Conservation (phyloP, 2,113 vertebrate species). For the Microcebus tavaratra region DNA sequence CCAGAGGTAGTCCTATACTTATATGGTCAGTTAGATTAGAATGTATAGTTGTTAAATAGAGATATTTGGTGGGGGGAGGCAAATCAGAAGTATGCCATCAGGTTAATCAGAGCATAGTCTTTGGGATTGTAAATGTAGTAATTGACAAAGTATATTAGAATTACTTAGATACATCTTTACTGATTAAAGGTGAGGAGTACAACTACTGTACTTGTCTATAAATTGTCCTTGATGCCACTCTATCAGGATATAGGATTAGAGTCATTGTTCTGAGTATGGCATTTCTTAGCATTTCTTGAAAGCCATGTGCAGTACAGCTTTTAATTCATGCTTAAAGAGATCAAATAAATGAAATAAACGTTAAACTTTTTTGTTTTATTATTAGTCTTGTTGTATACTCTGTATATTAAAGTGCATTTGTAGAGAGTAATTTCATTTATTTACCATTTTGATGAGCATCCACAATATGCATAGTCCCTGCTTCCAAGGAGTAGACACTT, state of each 20-base stretch:
- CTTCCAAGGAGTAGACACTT: not conserved
- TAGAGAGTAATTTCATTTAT: not conserved
- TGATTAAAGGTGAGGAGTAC: not conserved
- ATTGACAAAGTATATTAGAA: conserved; percentile 7
- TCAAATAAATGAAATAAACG: conserved; percentile 22
- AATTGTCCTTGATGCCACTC: not conserved
- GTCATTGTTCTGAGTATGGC: not conserved
- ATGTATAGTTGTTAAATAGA: not conserved
- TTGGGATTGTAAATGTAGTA: not conserved
- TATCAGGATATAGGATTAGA: not conserved
- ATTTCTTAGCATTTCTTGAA: conserved; percentile 46
- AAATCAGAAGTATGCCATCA: not conserved
- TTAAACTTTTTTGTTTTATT: not conserved
- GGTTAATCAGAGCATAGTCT: not conserved
- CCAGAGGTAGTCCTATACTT: not conserved
- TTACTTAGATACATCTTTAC: not conserved
- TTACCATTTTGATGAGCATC: not conserved
- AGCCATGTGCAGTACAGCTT: not conserved
- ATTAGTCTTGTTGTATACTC: not conserved
- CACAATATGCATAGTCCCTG: not conserved
- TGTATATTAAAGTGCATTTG: not conserved
- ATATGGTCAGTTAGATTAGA: not conserved
- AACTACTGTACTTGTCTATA: not conserved
- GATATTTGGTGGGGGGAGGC: not conserved
- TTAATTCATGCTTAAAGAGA: conserved; percentile 1